Base-by-base conservation (phyloP, 2,113 vertebrate species). In the Plecturocebus donacophilus region DNA sequence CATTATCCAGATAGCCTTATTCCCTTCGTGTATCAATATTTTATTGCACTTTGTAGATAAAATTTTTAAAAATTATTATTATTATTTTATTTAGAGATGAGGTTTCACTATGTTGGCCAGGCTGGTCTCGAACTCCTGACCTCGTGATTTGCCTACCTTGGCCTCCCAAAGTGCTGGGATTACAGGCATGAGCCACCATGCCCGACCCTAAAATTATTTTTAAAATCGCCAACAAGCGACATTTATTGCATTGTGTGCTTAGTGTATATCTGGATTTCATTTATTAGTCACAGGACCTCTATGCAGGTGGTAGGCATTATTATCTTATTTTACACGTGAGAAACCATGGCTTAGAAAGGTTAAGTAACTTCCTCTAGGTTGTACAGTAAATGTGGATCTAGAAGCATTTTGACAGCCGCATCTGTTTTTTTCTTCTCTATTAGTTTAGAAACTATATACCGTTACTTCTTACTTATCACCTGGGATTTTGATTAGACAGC, bases 181-280 rank as follows among this genome's bases (percentile, higher is more conserved):
- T 52, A 52, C 49, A 52, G 49, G 49, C 3, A 14, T 14, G 49
- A 52, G 49, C 49, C 49, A 52, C 49, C 49, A 52, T 3, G 47
- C 13, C 12, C 13, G 13, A 52, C 49, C 14, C 49, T 16, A 52
- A 52, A 52, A 52, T 52, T 30, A 27, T 35, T 54, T 90, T 73
- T 79, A 38, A 80, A 49, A 45, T 66, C 79, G 83, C 73, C 23
- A 40, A 1, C 58, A 61, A 56, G 6, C 47, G 32, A 49, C n/a
- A 27, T 73, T 71, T 92, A 54, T 79, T 85, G 16, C 56, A 27
- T 87, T 90, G 38, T 93, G 23, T 94, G 35, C 42, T 76, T 76
- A 70, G 14, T 90, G n/a, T 76, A 4, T 89, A 32, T 70, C 85
- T 95, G 23, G 16, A 66, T 95, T 92, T 94, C 35, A 91, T 54